These are phyloP conservation scores for Ictalurus punctatus DNA, from an alignment of 2,113 vertebrate genomes.

Conservation along the genomic window DNA sequence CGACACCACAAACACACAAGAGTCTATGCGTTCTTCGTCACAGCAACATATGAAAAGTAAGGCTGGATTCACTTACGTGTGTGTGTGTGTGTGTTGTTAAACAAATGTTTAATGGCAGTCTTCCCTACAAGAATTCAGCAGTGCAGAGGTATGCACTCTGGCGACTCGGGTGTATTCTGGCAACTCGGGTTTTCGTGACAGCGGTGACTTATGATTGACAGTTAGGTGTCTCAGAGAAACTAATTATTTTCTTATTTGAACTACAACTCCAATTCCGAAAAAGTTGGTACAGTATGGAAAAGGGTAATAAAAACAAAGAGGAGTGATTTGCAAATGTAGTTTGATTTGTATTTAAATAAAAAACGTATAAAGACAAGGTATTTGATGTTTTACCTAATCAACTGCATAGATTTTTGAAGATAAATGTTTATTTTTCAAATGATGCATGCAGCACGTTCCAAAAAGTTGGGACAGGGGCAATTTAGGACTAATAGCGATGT, in stretches of 20 bases:
- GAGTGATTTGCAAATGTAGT: no score
- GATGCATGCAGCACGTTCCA: no score
- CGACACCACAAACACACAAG: conserved; percentile 91
- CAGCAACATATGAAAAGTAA: conserved; percentile 93
- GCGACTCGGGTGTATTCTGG: neutral
- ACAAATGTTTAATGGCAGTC: neutral
- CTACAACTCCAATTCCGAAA: no score
- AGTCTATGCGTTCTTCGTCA: conserved; percentile 94
- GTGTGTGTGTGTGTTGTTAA: conserved; percentile 4
- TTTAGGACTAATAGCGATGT: no score
- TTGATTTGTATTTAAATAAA: no score
- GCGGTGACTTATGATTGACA: neutral
- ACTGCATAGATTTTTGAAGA: no score
- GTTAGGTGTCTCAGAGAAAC: neutral
- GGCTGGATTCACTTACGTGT: conserved; percentile 18
- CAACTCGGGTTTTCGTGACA: neutral
- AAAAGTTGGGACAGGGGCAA: no score
- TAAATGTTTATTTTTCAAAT: no score
- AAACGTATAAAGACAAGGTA: no score
- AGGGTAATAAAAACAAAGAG: no score
- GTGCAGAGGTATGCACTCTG: neutral
- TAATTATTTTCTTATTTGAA: neutral
- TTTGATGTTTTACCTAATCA: no score
- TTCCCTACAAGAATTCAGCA: neutral
- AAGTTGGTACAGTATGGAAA: no score